Evolutionary conservation across 2,888 invertebrate genomes (phyloP).

Genomic region (Neuroscelio doddi): DNA sequence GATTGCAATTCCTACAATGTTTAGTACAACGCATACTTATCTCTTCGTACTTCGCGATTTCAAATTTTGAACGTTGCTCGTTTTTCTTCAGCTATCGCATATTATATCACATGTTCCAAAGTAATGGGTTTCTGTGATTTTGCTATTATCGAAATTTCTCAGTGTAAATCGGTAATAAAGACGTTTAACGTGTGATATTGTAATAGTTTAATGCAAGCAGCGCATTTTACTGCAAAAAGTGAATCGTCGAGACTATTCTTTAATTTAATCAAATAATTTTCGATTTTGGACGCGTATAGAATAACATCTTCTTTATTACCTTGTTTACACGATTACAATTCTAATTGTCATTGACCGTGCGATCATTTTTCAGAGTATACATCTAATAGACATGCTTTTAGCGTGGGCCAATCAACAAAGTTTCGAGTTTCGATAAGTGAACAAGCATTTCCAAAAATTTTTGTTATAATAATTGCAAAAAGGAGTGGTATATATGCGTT

Average conservation of each 20-base stretch:
- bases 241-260: conserved; percentile 49
- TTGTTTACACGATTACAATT: conserved; percentile 55
- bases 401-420: conserved; percentile 46
- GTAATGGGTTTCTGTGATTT: conserved; percentile 55
- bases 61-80: conserved; percentile 48
- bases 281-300: conserved; percentile 51
- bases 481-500: too few species aligned
- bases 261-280: conserved; percentile 56
- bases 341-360: conserved; percentile 55
- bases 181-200: conserved; percentile 57
- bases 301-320: conserved; percentile 48
- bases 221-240: conserved; percentile 31
- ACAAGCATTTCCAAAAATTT: too few species aligned
- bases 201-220: conserved; percentile 48
- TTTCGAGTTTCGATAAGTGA: conserved; percentile 44
- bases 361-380: conserved; percentile 36
- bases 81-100: conserved; percentile 55
- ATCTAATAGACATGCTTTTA: conserved; percentile 38
- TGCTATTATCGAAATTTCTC: conserved; percentile 54
- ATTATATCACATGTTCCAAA: conserved; percentile 55
- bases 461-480: too few species aligned
- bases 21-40: not conserved
- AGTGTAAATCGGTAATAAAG: conserved; percentile 55
- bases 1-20: too few species aligned
- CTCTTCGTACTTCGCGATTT: conserved; percentile 33